These are phyloP conservation scores for Tortricodes alternella DNA, from an alignment of 2,888 invertebrate genomes.

Conservation along the genomic window DNA sequence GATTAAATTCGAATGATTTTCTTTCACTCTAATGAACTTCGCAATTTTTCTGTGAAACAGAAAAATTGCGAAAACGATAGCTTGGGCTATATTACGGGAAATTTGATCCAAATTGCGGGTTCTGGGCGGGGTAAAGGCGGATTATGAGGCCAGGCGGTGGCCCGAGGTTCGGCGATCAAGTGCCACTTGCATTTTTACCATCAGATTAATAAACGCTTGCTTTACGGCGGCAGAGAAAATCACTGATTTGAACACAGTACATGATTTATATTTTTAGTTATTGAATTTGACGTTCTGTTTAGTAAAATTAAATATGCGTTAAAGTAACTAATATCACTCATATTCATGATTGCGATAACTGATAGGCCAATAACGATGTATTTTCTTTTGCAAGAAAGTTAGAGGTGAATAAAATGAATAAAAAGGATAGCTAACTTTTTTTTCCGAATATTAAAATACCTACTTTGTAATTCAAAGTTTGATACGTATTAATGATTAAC, in stretches of 20 bases:
- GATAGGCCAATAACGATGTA: too few species aligned
- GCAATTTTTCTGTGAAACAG: neutral
- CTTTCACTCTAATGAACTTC: slow-evolving; percentile 2
- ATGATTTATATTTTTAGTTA: neutral
- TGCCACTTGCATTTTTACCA: slow-evolving; percentile 47
- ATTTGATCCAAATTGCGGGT: slow-evolving; percentile 28
- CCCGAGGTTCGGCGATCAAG: slow-evolving; percentile 48
- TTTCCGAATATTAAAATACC: too few species aligned
- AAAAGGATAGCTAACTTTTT: too few species aligned
- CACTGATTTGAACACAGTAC: slow-evolving; percentile 6
- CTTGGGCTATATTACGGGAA: slow-evolving; percentile 3
- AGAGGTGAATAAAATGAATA: too few species aligned
- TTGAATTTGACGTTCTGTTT: too few species aligned
- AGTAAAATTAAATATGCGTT: too few species aligned
- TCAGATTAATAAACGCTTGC: slow-evolving; percentile 29
- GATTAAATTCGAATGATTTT: neutral
- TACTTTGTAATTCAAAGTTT: too few species aligned
- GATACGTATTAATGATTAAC: too few species aligned
- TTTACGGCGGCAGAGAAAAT: slow-evolving; percentile 8
- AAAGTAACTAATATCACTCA: too few species aligned
- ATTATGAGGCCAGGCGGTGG: slow-evolving; percentile 44
- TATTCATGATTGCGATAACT: too few species aligned
- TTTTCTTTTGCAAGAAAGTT: too few species aligned
- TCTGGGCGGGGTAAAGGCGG: slow-evolving; percentile 41
- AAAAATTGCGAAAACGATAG: neutral